Conservation (phyloP, 2,888 invertebrate genomes). For the Sphaerophoria rueppellii region DNA sequence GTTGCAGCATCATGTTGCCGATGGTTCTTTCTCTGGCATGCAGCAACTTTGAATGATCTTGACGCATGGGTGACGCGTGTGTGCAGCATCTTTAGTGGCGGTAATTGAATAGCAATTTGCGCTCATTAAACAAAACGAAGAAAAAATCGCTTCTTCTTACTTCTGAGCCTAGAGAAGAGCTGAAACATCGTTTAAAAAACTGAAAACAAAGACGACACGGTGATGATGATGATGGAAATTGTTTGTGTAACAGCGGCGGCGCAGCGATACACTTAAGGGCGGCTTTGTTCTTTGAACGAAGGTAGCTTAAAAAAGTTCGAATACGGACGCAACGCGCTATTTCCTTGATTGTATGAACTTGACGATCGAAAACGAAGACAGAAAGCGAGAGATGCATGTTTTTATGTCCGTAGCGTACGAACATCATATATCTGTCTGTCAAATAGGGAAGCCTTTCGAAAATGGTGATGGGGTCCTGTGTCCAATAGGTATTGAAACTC, state of each 20-base stretch:
- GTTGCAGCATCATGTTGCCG: slow-evolving; percentile 71
- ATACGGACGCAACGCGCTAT: slow-evolving; percentile 30
- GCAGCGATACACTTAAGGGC: slow-evolving; percentile 62
- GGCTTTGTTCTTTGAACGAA: slow-evolving; percentile 66
- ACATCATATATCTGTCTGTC: slow-evolving; percentile 63
- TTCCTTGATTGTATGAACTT: slow-evolving; percentile 49
- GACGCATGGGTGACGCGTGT: slow-evolving; percentile 60
- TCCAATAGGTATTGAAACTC: background rate
- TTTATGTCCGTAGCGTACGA: slow-evolving; percentile 57
- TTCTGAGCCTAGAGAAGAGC: background rate
- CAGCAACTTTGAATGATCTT: slow-evolving; percentile 38
- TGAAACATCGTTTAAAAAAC: background rate
- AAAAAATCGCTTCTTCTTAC: slow-evolving; percentile 4
- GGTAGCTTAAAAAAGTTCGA: slow-evolving; percentile 7
- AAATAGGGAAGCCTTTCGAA: slow-evolving; percentile 56
- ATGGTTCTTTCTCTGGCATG: slow-evolving; percentile 8
- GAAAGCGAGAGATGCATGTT: slow-evolving; percentile 50
- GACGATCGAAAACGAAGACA: slow-evolving; percentile 45
- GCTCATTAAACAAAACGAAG: slow-evolving; percentile 63
- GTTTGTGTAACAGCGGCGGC: slow-evolving; percentile 22
- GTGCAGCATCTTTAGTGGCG: slow-evolving; percentile 66
- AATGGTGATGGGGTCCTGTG: slow-evolving; percentile 58
- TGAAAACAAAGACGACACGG: background rate
- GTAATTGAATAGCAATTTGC: slow-evolving; percentile 73
- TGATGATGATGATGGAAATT: slow-evolving; percentile 41